Evolutionary conservation across 2,888 invertebrate species (phyloP).

Genomic region (Torymus auratus): DNA sequence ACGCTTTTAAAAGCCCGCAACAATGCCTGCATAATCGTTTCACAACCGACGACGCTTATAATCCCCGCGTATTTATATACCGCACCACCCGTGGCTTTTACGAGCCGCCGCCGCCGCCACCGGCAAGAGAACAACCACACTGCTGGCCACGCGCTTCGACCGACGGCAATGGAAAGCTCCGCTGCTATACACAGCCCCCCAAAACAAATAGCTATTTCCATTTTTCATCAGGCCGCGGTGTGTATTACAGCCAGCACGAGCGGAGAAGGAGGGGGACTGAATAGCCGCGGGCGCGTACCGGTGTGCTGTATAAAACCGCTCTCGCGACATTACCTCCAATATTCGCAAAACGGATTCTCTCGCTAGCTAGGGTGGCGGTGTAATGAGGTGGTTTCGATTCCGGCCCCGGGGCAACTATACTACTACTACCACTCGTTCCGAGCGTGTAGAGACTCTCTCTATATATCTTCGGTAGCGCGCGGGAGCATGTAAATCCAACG

Average conservation of each 20-base stretch:
- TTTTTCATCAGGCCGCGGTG: slow-evolving; percentile 72
- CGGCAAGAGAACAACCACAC: too few species aligned
- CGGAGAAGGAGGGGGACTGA: slow-evolving; percentile 55
- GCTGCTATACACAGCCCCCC: background rate
- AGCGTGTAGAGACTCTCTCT: background rate
- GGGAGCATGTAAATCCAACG: slow-evolving; percentile 44
- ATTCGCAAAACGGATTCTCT: slow-evolving; percentile 76
- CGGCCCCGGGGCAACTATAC: slow-evolving; percentile 72
- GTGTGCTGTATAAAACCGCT: slow-evolving; percentile 72
- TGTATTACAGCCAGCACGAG: slow-evolving; percentile 46
- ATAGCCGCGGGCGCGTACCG: slow-evolving; percentile 59
- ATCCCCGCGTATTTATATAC: slow-evolving; percentile 3
- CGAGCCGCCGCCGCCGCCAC: too few species aligned
- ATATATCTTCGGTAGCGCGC: background rate
- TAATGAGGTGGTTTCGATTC: slow-evolving; percentile 77
- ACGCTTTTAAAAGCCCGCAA: slow-evolving; percentile 48
- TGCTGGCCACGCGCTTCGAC: too few species aligned
- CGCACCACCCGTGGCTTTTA: too few species aligned
- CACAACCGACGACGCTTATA: slow-evolving; percentile 4
- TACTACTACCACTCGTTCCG: slow-evolving; percentile 51
- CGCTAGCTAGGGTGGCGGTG: slow-evolving; percentile 63
- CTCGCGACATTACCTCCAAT: slow-evolving; percentile 76
- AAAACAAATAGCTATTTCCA: slow-evolving; percentile 72
- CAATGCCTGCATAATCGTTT: slow-evolving; percentile 53
- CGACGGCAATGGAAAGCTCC: too few species aligned